These are phyloP conservation scores for Oreochromis niloticus DNA, from an alignment of 2,113 vertebrate species.

Conservation along the genomic window DNA sequence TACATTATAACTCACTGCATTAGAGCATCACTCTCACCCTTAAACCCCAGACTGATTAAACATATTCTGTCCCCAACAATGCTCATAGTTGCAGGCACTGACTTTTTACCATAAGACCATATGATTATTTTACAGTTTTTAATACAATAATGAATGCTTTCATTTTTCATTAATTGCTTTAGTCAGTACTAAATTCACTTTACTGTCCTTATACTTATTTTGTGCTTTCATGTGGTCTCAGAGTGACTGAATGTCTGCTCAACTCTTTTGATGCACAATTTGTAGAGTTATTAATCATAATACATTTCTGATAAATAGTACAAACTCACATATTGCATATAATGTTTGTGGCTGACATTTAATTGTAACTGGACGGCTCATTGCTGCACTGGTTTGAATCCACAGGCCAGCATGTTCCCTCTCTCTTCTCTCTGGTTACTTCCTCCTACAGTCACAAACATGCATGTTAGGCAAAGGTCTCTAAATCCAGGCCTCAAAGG, in stretches of 20 bases:
- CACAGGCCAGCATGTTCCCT: neutral
- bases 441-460: neutral
- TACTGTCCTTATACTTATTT: neutral
- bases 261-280: neutral
- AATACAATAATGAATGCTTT: neutral
- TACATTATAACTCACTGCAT: neutral
- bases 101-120: neutral
- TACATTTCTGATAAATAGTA: neutral
- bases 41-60: neutral
- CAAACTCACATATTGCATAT: neutral
- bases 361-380: neutral
- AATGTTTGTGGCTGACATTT: neutral
- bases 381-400: neutral
- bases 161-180: neutral
- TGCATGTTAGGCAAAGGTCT: neutral
- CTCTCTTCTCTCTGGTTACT: fast-evolving
- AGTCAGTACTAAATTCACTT: neutral
- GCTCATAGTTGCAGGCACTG: fast-evolving
- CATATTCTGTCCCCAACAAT: neutral
- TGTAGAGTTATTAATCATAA: neutral
- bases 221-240: fast-evolving
- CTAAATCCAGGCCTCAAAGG: neutral
- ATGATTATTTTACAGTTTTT: neutral
- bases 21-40: neutral
- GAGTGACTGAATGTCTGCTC: neutral